phyloP scores from a whole-genome alignment of 2,797 vertebrate genomes.

The Chelidonichthys spinosus region DNA sequence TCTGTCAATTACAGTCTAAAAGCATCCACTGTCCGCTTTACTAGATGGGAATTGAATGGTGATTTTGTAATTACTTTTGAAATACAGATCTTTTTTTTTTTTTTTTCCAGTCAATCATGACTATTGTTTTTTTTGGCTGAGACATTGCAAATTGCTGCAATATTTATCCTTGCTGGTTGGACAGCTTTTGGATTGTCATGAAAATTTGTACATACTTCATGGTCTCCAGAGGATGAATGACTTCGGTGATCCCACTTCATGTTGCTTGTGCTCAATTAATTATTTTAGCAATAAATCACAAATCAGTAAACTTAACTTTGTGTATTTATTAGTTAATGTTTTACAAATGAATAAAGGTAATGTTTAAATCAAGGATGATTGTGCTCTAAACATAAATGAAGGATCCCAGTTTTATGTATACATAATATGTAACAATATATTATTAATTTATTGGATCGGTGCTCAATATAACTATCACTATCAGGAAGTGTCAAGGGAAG shows the following conservation, averaged over 20 bases:
- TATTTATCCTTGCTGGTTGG: constrained; percentile 1
- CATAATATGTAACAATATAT: too few relatives aligned
- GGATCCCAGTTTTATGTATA: too few relatives aligned
- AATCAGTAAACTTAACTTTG: too few relatives aligned
- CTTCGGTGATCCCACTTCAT: neutral
- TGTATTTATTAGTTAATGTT: neutral
- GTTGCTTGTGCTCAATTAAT: neutral
- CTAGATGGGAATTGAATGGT: constrained; percentile 33
- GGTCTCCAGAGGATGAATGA: neutral
- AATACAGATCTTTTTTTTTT: constrained; percentile 41
- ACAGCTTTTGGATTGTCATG: constrained; percentile 6
- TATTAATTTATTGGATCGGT: neutral
- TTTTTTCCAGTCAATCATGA: constrained; percentile 29
- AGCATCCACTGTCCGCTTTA: constrained; percentile 56
- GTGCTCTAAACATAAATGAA: too few relatives aligned
- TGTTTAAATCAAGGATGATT: neutral
- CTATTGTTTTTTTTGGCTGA: constrained; percentile 8
- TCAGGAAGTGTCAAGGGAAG: neutral
- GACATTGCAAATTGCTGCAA: constrained; percentile 2
- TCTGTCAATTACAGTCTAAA: constrained; percentile 74
- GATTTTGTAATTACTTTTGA: constrained; percentile 55
- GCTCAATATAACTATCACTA: too few relatives aligned
- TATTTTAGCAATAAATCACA: too few relatives aligned
- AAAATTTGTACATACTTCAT: neutral
- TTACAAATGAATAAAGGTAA: neutral